A percentile compares a stretch with the other conserved stretches of the same genome.
phyloP scores from a whole-genome alignment of 2,888 invertebrate species.

The Trissolcus brochymenae region DNA sequence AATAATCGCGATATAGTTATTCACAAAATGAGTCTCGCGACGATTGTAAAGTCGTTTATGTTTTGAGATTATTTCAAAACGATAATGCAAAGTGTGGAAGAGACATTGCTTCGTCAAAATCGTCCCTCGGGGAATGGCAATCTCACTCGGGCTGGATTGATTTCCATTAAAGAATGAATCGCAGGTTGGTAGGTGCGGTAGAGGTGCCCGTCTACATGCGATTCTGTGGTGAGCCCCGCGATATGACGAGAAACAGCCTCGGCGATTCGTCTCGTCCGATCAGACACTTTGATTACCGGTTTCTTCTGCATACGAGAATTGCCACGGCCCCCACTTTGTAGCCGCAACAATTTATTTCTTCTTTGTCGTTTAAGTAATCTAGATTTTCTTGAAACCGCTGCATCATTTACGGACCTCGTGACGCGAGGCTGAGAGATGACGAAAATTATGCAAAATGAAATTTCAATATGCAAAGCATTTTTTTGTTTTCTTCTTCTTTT shows the following conservation, averaged over 20 bases:
- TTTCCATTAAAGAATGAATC: conserved; percentile 66
- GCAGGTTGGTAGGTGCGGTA: conserved; percentile 52
- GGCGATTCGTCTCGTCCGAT: conserved; percentile 70
- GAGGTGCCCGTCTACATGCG: conserved; percentile 55
- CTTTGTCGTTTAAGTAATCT: conserved; percentile 52
- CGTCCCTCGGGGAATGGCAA: conserved; percentile 55
- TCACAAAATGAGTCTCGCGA: conserved; percentile 56
- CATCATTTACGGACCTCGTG: conserved; percentile 40
- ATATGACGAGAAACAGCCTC: conserved; percentile 54
- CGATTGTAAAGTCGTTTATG: conserved; percentile 51
- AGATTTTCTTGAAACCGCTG: conserved; percentile 52
- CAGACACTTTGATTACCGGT: conserved; percentile 74
- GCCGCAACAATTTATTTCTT: conserved; percentile 53
- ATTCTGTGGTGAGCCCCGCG: conserved; percentile 50
- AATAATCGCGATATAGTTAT: conserved; percentile 60
- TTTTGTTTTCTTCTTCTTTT: too few species aligned
- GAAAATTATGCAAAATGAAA: conserved; percentile 21
- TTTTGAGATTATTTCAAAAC: conserved; percentile 55
- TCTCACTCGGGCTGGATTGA: conserved; percentile 64
- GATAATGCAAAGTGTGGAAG: conserved; percentile 55
- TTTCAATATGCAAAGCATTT: too few species aligned
- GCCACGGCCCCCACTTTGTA: conserved; percentile 56
- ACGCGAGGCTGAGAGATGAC: conserved; percentile 15
- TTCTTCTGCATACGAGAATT: conserved; percentile 69
- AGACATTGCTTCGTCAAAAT: conserved; percentile 56